Percentiles rank a stretch among this genome's conserved stretches.
Evolutionary conservation across 1,140 invertebrate species (phyloP).

Genomic region (Aphis craccivora): DNA sequence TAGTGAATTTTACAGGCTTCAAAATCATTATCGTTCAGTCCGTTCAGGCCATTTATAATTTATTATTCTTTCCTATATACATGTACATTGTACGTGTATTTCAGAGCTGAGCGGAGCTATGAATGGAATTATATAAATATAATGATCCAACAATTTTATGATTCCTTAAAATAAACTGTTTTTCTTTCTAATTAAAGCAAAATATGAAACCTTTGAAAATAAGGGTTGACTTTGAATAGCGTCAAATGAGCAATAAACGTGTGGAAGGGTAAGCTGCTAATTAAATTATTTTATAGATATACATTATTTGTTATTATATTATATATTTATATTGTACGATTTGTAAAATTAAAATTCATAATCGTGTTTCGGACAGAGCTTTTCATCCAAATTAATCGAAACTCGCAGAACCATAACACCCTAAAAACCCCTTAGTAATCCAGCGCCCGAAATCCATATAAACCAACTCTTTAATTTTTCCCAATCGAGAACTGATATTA

Average conservation of each 20-base stretch:
- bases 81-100: not conserved
- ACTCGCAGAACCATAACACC: not conserved
- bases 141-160: not conserved
- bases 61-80: not conserved
- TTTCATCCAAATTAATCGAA: not conserved
- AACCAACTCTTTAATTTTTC: not conserved
- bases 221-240: not conserved
- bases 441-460: not conserved
- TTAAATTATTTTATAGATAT: not conserved
- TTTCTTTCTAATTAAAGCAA: constrained; percentile 1
- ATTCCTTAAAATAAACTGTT: not conserved
- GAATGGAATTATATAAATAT: not conserved
- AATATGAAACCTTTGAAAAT: not conserved
- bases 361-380: not conserved
- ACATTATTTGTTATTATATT: not conserved
- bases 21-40: not conserved
- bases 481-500: not conserved
- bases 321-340: not conserved
- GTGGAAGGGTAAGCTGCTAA: not conserved
- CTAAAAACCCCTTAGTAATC: not conserved
- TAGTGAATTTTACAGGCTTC: not conserved
- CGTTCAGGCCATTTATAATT: not conserved
- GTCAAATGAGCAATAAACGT: not conserved
- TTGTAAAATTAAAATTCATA: not conserved
- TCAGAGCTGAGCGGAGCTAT: not conserved